Evolutionary conservation across 2,888 invertebrate species (phyloP).

Genomic region (Liposcelis brunnea): DNA sequence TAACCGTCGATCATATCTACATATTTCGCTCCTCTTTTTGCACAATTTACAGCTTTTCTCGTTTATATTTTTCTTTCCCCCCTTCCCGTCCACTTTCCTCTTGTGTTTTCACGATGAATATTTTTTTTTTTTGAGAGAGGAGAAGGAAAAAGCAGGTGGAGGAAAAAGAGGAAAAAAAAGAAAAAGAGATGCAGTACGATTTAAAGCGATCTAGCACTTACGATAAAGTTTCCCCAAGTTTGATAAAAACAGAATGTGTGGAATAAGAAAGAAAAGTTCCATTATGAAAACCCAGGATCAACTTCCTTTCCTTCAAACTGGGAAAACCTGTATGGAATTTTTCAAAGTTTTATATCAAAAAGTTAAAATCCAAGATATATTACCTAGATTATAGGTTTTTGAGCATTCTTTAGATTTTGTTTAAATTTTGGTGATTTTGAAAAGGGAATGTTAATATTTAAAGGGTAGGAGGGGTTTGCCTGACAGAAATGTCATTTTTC

Average conservation of each 20-base stretch:
- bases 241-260: background rate
- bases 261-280: conserved; percentile 5
- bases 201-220: conserved; percentile 6
- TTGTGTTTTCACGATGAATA: no score
- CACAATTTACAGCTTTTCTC: conserved; percentile 9
- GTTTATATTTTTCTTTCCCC: conserved; percentile 16
- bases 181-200: conserved; percentile 4
- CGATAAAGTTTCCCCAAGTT: conserved; percentile 4
- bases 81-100: conserved; percentile 14
- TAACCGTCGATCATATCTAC: no score
- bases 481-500: no score
- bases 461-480: no score
- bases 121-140: background rate
- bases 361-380: no score
- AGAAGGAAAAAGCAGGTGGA: background rate
- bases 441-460: no score
- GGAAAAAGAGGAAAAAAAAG: conserved; percentile 9
- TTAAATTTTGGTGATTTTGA: no score
- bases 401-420: no score
- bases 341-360: background rate
- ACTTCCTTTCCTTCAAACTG: conserved; percentile 7
- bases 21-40: background rate
- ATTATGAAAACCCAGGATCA: conserved; percentile 6
- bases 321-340: conserved; percentile 6
- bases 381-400: no score